Evolutionary conservation across 2,113 vertebrate genomes (phyloP), one percentile per base, ranked within the genome.

Genomic region (Aldabrachelys gigantea): DNA sequence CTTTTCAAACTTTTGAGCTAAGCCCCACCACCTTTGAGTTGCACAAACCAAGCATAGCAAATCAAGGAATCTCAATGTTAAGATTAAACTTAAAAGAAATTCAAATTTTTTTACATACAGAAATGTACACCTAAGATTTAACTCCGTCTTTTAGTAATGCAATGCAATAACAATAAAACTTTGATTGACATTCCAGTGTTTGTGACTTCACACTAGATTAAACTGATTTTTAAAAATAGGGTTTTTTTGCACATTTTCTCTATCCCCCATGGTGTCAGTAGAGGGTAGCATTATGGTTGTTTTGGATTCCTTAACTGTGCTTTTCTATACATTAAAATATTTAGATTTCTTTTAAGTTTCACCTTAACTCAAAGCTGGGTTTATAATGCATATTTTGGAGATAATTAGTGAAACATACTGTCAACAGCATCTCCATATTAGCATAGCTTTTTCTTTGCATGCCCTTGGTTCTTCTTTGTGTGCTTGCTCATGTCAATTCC

Each of bases 251-350:
- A 49, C 5, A 82, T 69, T 14, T 87, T 52, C 21, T 90, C 21
- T 59, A 35, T 82, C 8, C 9, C 2, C 57, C 5, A 7, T 86
- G 80, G 4, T 1, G 4, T 76, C 13, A 2, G 86, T 82, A 65
- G 19, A 3, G 25, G 2, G 1, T 13, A 4, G 16, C 14, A 10
- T 65, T 82, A 1, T 75, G 87, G 14, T 1, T 10, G 76, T 44
- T 50, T 9, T 80, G n/a, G 31, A 83, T 80, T 41, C 41, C 75
- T 84, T 49, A 12, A 29, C 47, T 38, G n/a, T 44, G 3, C 5
- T 41, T 19, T 72, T 25, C 10, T 75, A 86, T 47, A 35, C 59
- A 62, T 35, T 17, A 22, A 27, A 3, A 57, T 85, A 59, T 3
- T 1, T 38, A 31, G 11, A 25, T 31, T 62, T 24, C 44, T 62